Evolutionary conservation across 2,888 invertebrate genomes (phyloP).

Genomic region (Drosophila villosipedis): DNA sequence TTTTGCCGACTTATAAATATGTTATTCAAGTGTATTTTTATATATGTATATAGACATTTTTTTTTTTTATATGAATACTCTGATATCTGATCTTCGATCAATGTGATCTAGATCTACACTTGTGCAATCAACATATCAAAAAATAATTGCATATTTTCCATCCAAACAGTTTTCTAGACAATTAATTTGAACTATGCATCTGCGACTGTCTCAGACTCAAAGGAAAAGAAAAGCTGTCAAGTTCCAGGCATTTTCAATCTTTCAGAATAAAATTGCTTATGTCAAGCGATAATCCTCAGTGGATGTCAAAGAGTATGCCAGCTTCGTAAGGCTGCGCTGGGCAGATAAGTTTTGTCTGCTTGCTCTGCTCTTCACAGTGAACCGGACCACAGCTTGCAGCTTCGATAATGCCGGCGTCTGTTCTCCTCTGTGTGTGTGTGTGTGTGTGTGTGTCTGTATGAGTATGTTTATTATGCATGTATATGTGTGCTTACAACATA

Average conservation of each 20-base stretch:
- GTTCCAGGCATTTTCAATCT: background rate
- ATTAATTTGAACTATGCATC: background rate
- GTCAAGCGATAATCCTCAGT: background rate
- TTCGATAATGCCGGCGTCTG: constrained; percentile 45
- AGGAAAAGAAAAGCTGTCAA: background rate
- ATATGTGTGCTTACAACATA: constrained; percentile 72
- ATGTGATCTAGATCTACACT: background rate
- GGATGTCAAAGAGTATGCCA: constrained; percentile 18
- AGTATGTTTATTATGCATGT: constrained; percentile 19
- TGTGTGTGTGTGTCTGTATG: constrained; percentile 10
- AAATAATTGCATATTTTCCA: background rate
- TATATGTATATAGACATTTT: background rate
- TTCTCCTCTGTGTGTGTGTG: constrained; percentile 9
- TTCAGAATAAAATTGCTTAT: background rate
- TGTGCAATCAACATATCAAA: background rate
- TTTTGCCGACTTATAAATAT: background rate
- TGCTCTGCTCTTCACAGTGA: constrained; percentile 39
- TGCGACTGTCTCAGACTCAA: background rate
- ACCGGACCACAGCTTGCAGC: constrained; percentile 31
- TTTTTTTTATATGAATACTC: too few species aligned
- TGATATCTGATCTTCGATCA: background rate
- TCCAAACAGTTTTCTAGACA: background rate
- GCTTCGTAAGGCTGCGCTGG: background rate
- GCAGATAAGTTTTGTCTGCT: constrained; percentile 2
- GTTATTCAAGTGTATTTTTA: background rate